Evolutionary conservation across 2,888 invertebrate genomes (phyloP).

Genomic region (Epinotia bilunana): DNA sequence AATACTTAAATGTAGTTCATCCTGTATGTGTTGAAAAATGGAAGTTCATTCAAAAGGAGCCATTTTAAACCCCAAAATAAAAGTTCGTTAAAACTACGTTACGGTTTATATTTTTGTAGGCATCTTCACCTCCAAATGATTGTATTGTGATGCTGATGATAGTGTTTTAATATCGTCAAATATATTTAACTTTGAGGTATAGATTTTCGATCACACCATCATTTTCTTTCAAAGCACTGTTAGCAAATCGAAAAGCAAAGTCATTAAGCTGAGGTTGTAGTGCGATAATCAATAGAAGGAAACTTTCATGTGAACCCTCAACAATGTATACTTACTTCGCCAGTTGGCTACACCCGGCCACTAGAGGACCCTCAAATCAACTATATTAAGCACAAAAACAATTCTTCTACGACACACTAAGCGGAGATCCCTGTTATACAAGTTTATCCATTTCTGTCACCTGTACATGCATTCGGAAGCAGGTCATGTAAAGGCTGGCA

Average conservation of each 20-base stretch:
- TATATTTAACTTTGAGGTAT: neutral
- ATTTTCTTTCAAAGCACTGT: conserved; percentile 15
- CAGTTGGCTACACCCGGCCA: conserved; percentile 65
- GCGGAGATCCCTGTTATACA: conserved; percentile 66
- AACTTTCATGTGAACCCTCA: conserved; percentile 71
- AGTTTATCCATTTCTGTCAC: conserved; percentile 68
- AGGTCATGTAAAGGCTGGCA: conserved; percentile 55
- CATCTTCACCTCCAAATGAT: neutral
- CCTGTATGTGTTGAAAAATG: too few relatives aligned
- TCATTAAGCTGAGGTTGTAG: conserved; percentile 66
- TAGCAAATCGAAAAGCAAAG: conserved; percentile 44
- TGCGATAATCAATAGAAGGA: conserved; percentile 71
- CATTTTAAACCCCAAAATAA: too few relatives aligned
- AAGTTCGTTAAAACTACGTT: neutral
- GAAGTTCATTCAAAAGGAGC: too few relatives aligned
- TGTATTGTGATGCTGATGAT: neutral
- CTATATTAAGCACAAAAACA: conserved; percentile 72
- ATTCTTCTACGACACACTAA: conserved; percentile 80
- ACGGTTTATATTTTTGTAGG: neutral
- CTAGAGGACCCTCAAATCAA: conserved; percentile 54
- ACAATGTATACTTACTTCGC: conserved; percentile 77
- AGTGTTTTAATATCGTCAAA: neutral
- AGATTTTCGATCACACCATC: neutral
- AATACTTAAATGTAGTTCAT: too few relatives aligned
- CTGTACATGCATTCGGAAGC: conserved; percentile 76